Conservation (phyloP, 2,797 vertebrate species). For the Knipowitschia caucasica region DNA sequence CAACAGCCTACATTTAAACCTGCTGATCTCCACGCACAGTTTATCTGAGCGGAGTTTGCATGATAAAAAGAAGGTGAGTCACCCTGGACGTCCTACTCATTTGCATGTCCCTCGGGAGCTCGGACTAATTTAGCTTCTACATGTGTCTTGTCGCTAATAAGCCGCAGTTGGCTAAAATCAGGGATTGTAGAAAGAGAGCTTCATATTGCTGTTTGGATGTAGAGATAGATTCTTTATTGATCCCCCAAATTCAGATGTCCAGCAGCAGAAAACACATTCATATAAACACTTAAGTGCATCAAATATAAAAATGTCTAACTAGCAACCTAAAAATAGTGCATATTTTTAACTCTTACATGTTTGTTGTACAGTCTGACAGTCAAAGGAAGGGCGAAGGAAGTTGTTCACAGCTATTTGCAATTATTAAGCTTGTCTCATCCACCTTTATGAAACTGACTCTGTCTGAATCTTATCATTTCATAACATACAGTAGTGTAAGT, state of each 20-base stretch:
- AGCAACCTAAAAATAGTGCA: too few relatives aligned
- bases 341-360: too few relatives aligned
- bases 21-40: constrained; percentile 44
- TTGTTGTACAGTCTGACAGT: too few relatives aligned
- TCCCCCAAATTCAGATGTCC: too few relatives aligned
- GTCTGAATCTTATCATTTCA: too few relatives aligned
- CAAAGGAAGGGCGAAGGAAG: too few relatives aligned
- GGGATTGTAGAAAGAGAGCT: constrained; percentile 57
- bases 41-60: constrained; percentile 72
- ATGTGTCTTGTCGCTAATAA: constrained; percentile 75
- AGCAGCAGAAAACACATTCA: too few relatives aligned
- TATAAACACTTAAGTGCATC: too few relatives aligned
- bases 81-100: constrained; percentile 68
- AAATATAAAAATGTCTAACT: too few relatives aligned
- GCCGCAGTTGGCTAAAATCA: constrained; percentile 60
- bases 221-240: too few relatives aligned
- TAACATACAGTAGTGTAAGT: too few relatives aligned
- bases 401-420: constrained; percentile 51
- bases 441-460: too few relatives aligned
- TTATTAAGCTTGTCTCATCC: background rate
- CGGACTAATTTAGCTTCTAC: constrained; percentile 73
- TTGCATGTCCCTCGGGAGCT: constrained; percentile 73
- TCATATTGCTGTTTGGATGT: constrained; percentile 69
- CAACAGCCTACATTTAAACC: constrained; percentile 34
- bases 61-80: constrained; percentile 73